Evolutionary conservation across 2,888 invertebrate species (phyloP).

Genomic region (Epirrhoe alternata): DNA sequence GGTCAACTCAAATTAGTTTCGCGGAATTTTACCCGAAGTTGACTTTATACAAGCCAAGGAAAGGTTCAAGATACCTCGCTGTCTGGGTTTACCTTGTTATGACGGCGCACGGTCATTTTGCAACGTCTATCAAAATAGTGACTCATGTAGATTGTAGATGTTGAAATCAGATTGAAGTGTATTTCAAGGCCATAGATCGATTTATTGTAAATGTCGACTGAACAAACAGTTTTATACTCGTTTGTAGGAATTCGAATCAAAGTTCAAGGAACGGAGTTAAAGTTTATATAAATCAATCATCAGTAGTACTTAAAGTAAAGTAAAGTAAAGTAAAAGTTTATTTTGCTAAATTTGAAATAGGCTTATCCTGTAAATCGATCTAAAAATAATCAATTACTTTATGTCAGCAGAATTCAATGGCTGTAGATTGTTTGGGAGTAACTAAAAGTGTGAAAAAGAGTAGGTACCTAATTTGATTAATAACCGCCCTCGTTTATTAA

Average conservation of each 20-base stretch:
- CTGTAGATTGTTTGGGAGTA: no score
- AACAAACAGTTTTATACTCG: neutral
- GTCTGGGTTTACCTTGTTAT: conserved; percentile 52
- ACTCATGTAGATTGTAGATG: conserved; percentile 52
- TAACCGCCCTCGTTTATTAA: no score
- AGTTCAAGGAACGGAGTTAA: neutral
- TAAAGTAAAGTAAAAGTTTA: no score
- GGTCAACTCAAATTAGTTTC: neutral
- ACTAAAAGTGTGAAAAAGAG: no score
- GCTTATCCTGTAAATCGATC: no score
- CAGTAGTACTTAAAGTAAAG: no score
- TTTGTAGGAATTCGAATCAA: neutral
- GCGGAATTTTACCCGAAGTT: neutral
- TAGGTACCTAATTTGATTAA: no score
- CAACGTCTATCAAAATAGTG: conserved; percentile 55
- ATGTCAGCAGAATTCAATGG: no score
- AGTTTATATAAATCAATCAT: neutral
- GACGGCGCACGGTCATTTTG: conserved; percentile 55
- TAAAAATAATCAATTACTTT: no score
- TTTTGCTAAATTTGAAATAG: no score
- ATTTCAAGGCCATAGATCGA: conserved; percentile 54
- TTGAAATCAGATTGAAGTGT: conserved; percentile 37
- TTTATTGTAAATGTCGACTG: conserved; percentile 26
- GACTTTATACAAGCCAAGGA: conserved; percentile 29
- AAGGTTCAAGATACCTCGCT: conserved; percentile 25